Conservation (phyloP, 2,113 vertebrate genomes). For the Pluvialis apricaria region DNA sequence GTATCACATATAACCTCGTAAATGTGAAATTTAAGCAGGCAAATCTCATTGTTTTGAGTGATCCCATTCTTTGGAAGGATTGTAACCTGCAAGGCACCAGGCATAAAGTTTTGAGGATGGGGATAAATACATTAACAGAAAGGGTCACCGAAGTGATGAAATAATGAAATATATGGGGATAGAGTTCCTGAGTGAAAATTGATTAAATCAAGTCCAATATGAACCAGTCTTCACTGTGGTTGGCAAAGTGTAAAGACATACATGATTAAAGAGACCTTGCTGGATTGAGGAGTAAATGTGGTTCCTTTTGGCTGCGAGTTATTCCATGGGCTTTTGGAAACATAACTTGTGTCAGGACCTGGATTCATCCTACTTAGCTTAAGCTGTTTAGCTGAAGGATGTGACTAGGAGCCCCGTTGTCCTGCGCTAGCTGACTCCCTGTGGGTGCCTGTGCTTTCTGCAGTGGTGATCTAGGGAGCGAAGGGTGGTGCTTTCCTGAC, state of each 20-base stretch:
- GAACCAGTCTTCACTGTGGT: not conserved
- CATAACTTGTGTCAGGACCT: not conserved
- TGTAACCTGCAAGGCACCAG: not conserved
- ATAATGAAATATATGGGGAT: not conserved
- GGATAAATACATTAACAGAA: not conserved
- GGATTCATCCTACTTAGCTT: not conserved
- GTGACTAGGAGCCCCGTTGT: rapidly evolving
- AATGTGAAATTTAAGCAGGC: not conserved
- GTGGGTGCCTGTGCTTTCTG: not conserved
- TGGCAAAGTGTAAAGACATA: not conserved
- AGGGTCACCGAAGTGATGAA: not conserved
- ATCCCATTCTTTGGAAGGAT: not conserved
- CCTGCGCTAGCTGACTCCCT: not conserved
- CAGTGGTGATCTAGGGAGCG: not conserved
- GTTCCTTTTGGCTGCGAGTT: not conserved
- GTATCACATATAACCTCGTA: not conserved
- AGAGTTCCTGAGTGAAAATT: not conserved
- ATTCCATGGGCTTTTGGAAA: not conserved
- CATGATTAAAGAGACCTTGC: not conserved
- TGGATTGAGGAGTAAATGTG: not conserved
- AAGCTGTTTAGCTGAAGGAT: not conserved
- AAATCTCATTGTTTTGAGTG: not conserved
- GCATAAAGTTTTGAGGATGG: not conserved
- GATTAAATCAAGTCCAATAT: not conserved
- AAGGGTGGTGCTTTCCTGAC: not conserved